Evolutionary conservation across 2,797 vertebrate species (phyloP), one percentile per base, ranked within the genome.

Genomic region (Florisuga fusca): DNA sequence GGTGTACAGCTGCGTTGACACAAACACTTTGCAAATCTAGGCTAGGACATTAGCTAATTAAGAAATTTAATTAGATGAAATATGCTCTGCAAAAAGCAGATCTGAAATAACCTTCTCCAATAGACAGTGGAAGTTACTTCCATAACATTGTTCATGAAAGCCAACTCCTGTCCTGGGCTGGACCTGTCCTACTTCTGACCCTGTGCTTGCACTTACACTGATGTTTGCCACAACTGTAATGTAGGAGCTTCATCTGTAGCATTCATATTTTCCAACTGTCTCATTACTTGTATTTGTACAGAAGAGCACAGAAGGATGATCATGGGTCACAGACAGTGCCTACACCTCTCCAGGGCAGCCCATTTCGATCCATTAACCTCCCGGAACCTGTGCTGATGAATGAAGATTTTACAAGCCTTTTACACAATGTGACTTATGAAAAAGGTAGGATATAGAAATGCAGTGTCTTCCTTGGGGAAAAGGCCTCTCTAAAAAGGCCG

Each of bases 341-440:
- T 68, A 78, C 98, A 90, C 93, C 94, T 85, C 59, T 97, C 15
- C 98, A 97, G 97, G 98, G 98, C 98, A 98, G 98, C 93, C 98
- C 98, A 8, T 98, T 98, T 87, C 97, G 98, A 46, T 98, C 98
- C 31, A 97, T 98, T 84, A 98, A 98, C 50, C 97, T 98, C 55
- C 98, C 98, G 20, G 99, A 99, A n/a, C 98, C 98, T 91, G 98
- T 98, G 33, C 97, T 98, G 71, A 98, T 98, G 68, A 99, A 98
- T 48, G 98, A 99, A 95, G 98, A 99, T 90, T 98, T 98, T 63
- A 98, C 98, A 85, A 99, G 98, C 86, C 97, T 98, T 84, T 94
- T 98, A 33, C 98, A 98, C 77, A 97, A 92, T 2, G 98, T 98
- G 38, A 97, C 98, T 54, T 98, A 98, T 9, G 98, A 98, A 93